Percentiles rank a stretch among this genome's conserved stretches.
These are phyloP conservation scores for Anticlea derivata DNA, from an alignment of 2,888 invertebrate species.

Conservation along the genomic window DNA sequence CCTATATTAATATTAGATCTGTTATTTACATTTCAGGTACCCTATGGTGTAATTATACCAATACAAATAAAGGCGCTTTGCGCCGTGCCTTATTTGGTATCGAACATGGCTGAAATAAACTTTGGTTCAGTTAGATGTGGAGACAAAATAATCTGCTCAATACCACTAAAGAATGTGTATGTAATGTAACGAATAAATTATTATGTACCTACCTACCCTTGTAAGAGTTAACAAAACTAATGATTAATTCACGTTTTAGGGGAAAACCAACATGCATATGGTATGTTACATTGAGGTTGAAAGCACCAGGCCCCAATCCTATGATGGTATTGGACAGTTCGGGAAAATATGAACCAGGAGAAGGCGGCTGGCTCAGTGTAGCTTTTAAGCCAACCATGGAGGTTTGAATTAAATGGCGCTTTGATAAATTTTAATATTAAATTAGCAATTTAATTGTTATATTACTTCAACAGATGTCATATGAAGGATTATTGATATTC, in stretches of 20 bases:
- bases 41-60: constrained; percentile 84
- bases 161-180: constrained; percentile 84
- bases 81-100: constrained; percentile 81
- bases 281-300: constrained; percentile 70
- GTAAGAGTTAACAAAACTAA: background rate
- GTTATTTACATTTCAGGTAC: constrained; percentile 65
- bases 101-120: constrained; percentile 69
- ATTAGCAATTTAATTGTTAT: constrained; percentile 12
- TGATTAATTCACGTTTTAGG: constrained; percentile 51
- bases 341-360: constrained; percentile 76
- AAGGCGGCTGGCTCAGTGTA: constrained; percentile 78
- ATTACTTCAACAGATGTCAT: constrained; percentile 58
- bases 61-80: constrained; percentile 81
- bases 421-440: background rate
- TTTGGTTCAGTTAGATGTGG: constrained; percentile 85
- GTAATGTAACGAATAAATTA: constrained; percentile 28
- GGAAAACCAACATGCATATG: constrained; percentile 84
- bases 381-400: constrained; percentile 83
- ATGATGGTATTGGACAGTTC: constrained; percentile 65
- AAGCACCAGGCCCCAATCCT: constrained; percentile 56
- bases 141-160: constrained; percentile 77
- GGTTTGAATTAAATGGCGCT: constrained; percentile 42
- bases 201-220: no score
- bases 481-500: constrained; percentile 70
- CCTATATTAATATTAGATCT: background rate